Evolutionary conservation across 37 sponge, comb jelly and placozoan species (phyloP), one percentile per base, ranked within the genome.

Genomic region (Diacarnus erythraeanus): DNA sequence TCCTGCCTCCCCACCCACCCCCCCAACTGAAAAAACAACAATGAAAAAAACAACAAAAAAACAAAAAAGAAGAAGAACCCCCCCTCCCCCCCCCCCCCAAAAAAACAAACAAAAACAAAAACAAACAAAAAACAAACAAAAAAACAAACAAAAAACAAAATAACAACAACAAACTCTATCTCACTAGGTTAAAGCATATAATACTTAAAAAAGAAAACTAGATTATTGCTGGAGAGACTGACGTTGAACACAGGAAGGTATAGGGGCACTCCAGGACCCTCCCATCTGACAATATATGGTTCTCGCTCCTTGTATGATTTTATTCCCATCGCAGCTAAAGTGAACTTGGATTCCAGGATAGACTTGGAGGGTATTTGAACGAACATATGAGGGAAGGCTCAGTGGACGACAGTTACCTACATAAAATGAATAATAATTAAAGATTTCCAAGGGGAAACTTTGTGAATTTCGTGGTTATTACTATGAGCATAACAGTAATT

Each of bases 201-300:
- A 10, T 54, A 10, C 56, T 17, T 54, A 20, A 54, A 17, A 17
- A 17, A 20, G 17, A 54, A 54, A 20, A 54, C 56, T 54, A 54
- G 56, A 10, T n/a, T n/a, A n/a, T n/a, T n/a, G n/a, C n/a, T n/a
- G n/a, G n/a, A n/a, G n/a, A 59, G 3, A 59, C 60, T 59, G 15
- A 65, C 66, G 33, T 31, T 65, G 66, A 30, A 65, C 66, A 65
- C 66, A 65, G 29, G 66, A 34, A 34, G 66, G 66, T 31, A 3
- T 30, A 5, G 2, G 35, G 9, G 2, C 34, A 31, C 66, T 65
- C 66, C 66, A 65, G 17, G 17, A 15, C 12, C 66, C 66, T 3
- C 9, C 34, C 2, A 30, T 31, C 35, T 15, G 66, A 10, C 66
- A 65, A 5, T 17, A 18, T 5, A 65, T 65, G 66, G 66, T 35